Conservation (phyloP, 2,113 vertebrate genomes). For the Onychorhynchus coronatus region DNA sequence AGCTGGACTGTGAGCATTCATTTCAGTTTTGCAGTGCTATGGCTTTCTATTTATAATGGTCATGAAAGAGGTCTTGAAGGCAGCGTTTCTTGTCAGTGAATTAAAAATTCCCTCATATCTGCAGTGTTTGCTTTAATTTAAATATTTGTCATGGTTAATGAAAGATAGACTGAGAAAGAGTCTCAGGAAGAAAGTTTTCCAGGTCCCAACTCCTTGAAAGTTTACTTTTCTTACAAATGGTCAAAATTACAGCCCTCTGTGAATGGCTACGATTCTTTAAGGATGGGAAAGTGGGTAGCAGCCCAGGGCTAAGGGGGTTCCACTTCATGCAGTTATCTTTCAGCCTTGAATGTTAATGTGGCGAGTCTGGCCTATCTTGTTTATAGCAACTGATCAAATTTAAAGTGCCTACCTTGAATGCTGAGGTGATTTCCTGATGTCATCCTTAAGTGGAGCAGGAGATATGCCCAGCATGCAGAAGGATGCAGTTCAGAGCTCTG, state of each 20-base stretch:
- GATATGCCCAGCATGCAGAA: rapidly evolving
- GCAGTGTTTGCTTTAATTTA: conserved; percentile 2
- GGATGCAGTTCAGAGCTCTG: neutral
- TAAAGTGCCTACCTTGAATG: neutral
- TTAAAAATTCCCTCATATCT: neutral
- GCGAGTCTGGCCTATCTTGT: neutral
- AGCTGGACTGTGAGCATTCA: neutral
- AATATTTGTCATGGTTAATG: neutral
- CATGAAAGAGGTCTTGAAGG: conserved; percentile 9
- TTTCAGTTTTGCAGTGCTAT: neutral
- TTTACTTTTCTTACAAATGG: neutral
- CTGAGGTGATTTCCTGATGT: neutral
- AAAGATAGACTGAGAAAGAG: neutral
- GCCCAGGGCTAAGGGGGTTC: neutral
- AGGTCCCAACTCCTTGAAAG: neutral
- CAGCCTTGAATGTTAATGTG: neutral
- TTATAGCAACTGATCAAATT: neutral
- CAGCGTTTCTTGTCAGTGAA: neutral
- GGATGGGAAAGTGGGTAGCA: neutral
- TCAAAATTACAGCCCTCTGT: neutral
- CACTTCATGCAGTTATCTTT: neutral
- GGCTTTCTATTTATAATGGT: conserved; percentile 23
- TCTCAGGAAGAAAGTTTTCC: neutral
- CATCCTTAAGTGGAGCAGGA: neutral
- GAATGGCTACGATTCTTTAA: neutral